These are phyloP conservation scores for Leptopilina clavipes DNA, from an alignment of 1,140 invertebrate species.

Conservation along the genomic window DNA sequence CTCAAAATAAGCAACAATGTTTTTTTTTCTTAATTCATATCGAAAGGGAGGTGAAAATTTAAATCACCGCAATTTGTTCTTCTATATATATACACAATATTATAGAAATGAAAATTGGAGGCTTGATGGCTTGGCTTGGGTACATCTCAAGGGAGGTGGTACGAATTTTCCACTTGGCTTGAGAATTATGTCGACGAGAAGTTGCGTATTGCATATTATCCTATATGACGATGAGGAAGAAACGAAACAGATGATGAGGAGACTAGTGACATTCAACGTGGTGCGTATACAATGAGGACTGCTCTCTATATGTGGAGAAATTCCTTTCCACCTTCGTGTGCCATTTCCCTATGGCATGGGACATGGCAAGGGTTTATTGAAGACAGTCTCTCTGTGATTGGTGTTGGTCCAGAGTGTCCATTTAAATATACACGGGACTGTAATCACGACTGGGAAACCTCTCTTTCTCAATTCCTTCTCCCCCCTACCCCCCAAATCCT, in stretches of 20 bases:
- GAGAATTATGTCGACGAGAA: conserved; percentile 58
- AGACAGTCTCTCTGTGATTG: conserved; percentile 72
- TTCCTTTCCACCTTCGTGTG: conserved; percentile 28
- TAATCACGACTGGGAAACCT: conserved; percentile 69
- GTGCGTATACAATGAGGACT: neutral
- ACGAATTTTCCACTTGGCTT: conserved; percentile 66
- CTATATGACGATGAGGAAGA: conserved; percentile 47
- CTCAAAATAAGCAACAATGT: too few relatives aligned
- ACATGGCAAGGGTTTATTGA: conserved; percentile 72
- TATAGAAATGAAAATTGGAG: neutral
- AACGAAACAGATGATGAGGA: conserved; percentile 32
- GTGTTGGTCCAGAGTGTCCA: conserved; percentile 72
- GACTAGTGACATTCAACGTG: neutral
- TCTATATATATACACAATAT: too few relatives aligned
- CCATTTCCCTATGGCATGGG: conserved; percentile 69
- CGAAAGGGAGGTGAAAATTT: too few relatives aligned
- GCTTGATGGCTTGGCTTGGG: neutral
- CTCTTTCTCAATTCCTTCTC: conserved; percentile 59
- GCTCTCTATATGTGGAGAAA: neutral
- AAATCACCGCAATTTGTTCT: too few relatives aligned
- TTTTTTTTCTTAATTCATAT: too few relatives aligned
- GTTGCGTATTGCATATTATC: conserved; percentile 57
- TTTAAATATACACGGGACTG: conserved; percentile 74
- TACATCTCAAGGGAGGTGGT: conserved; percentile 61
- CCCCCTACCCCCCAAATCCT: too few relatives aligned